These are phyloP conservation scores for Clupea harengus DNA, from an alignment of 2,113 vertebrate genomes.

Conservation along the genomic window DNA sequence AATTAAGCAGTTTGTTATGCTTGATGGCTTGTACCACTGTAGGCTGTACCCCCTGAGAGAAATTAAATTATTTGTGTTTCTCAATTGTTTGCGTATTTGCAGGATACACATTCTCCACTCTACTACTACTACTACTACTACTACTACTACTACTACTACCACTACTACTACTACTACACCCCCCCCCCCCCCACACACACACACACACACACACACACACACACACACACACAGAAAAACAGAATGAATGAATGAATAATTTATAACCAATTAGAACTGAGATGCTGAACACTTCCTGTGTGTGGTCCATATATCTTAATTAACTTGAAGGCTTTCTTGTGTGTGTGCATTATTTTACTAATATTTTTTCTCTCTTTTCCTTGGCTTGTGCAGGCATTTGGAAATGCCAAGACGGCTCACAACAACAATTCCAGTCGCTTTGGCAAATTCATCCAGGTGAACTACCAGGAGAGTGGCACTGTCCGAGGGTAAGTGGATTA, in stretches of 20 bases:
- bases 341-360: background rate
- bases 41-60: background rate
- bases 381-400: conserved; percentile 86
- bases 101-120: background rate
- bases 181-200: background rate
- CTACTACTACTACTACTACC: background rate
- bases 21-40: background rate
- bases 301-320: conserved; percentile 1
- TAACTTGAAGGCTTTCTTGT: background rate
- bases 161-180: background rate
- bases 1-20: background rate
- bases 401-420: conserved; percentile 97
- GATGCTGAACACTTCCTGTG: background rate
- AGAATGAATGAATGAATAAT: background rate
- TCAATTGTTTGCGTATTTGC: background rate
- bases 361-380: background rate
- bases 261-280: background rate
- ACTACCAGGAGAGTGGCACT: conserved; percentile 97
- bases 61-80: background rate
- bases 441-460: conserved; percentile 98
- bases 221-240: conserved; percentile 2
- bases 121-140: background rate
- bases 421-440: conserved; percentile 99
- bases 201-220: conserved; percentile 12
- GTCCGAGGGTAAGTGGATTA: conserved; percentile 86